Conservation (phyloP, 2,888 invertebrate species). For the Tetanocera ferruginea region DNA sequence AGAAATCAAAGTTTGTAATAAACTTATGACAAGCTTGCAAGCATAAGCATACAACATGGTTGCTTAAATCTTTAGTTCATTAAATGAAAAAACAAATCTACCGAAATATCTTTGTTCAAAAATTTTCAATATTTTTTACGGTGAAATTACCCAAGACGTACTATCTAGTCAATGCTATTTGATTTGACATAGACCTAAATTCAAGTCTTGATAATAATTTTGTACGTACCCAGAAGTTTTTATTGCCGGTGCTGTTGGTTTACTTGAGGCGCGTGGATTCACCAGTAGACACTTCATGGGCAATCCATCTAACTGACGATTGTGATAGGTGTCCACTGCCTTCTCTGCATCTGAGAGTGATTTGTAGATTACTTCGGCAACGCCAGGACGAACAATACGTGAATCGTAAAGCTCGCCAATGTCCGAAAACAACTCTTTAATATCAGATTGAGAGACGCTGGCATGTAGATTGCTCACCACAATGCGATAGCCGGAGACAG, state of each 20-base stretch:
- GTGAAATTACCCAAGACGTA: too few species aligned
- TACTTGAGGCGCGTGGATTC: constrained; percentile 78
- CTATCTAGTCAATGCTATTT: too few species aligned
- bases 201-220: not conserved
- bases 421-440: constrained; percentile 94
- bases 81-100: too few species aligned
- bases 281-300: constrained; percentile 93
- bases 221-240: constrained; percentile 57
- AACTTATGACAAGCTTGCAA: too few species aligned
- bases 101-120: not conserved
- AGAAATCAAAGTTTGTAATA: too few species aligned
- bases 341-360: constrained; percentile 87
- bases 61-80: too few species aligned
- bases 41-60: too few species aligned
- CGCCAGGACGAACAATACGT: constrained; percentile 86
- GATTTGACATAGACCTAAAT: too few species aligned
- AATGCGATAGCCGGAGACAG: constrained; percentile 80
- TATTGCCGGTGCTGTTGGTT: constrained; percentile 71
- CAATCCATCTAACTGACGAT: constrained; percentile 91
- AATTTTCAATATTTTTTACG: not conserved
- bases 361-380: constrained; percentile 92
- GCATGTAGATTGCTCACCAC: constrained; percentile 91
- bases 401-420: constrained; percentile 89
- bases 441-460: constrained; percentile 90
- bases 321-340: constrained; percentile 94